Percentiles rank a stretch among this genome's conserved stretches.
Evolutionary conservation across 2,888 invertebrate genomes (phyloP).

Genomic region (Cheilosia impressa): DNA sequence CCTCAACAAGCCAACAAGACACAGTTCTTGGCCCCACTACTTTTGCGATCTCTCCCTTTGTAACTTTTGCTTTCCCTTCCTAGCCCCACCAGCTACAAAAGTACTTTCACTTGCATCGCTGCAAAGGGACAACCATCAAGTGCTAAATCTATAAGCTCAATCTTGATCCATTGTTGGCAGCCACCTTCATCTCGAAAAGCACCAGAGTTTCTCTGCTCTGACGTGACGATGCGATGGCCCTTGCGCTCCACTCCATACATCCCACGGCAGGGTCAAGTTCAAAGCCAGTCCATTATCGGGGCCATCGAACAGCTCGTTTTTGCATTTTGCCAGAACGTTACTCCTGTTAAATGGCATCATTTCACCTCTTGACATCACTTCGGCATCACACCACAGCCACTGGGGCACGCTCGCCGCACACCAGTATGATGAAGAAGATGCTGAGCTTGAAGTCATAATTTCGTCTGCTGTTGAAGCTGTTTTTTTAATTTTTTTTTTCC

Average conservation of each 20-base stretch:
- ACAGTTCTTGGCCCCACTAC: no score
- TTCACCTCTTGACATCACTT: conserved; percentile 58
- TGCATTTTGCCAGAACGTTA: conserved; percentile 28
- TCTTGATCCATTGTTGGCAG: not conserved
- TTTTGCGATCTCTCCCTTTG: no score
- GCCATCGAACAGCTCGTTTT: conserved; percentile 46
- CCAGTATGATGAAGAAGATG: conserved; percentile 10
- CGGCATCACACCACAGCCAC: conserved; percentile 3
- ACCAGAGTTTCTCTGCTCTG: conserved; percentile 12
- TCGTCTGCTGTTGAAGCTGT: conserved; percentile 16
- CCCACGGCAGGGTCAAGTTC: conserved; percentile 25
- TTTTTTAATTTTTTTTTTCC: conserved; percentile 16
- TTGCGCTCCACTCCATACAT: not conserved
- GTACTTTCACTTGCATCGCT: conserved; percentile 4
- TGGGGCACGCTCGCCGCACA: not conserved
- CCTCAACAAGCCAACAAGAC: no score
- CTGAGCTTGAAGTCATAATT: conserved; percentile 60
- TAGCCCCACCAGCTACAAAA: not conserved
- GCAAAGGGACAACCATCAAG: not conserved
- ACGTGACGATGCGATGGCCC: not conserved
- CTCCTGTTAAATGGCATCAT: conserved; percentile 56
- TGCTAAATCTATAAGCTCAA: not conserved
- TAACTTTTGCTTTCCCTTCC: no score
- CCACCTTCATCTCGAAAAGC: not conserved
- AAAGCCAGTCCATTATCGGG: conserved; percentile 46